Percentiles rank a stretch among this genome's conserved stretches.
Conservation (phyloP, 2,888 invertebrate species). For the Erebia aethiops region DNA sequence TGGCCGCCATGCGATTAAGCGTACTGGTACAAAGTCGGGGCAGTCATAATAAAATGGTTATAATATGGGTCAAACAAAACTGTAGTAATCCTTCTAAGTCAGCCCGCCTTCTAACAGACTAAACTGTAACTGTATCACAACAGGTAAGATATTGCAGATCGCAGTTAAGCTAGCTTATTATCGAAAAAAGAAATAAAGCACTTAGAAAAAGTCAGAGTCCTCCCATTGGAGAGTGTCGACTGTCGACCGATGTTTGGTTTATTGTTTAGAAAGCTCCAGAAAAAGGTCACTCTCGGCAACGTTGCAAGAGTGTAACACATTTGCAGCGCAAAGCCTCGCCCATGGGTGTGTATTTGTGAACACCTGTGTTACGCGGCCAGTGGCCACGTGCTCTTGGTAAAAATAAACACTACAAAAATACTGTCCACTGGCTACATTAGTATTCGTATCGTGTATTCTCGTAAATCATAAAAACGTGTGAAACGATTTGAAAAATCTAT, state of each 20-base stretch:
- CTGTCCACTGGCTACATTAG: background rate
- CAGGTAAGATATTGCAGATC: too few relatives aligned
- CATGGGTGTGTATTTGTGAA: conserved; percentile 10
- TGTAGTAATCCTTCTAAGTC: too few relatives aligned
- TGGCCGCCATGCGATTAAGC: too few relatives aligned
- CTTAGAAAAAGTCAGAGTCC: background rate
- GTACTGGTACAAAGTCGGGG: too few relatives aligned
- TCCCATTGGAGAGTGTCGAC: background rate
- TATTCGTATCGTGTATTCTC: background rate
- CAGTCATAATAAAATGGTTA: too few relatives aligned
- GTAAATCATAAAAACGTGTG: background rate
- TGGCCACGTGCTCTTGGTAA: background rate
- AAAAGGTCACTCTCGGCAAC: conserved; percentile 4
- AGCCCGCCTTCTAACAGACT: too few relatives aligned
- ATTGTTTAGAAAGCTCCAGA: conserved; percentile 10
- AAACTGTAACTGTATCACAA: too few relatives aligned
- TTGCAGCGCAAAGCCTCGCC: conserved; percentile 1
- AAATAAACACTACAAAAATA: background rate
- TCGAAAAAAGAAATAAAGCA: background rate
- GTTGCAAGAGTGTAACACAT: background rate
- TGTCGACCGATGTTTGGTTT: background rate
- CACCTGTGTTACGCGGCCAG: background rate
- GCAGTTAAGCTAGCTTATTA: background rate
- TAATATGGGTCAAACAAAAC: too few relatives aligned
- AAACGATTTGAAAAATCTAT: too few relatives aligned